Percentiles rank a stretch among this genome's conserved stretches.
Conservation (phyloP, 2,797 vertebrate species). For the Pagetopsis macropterus region DNA sequence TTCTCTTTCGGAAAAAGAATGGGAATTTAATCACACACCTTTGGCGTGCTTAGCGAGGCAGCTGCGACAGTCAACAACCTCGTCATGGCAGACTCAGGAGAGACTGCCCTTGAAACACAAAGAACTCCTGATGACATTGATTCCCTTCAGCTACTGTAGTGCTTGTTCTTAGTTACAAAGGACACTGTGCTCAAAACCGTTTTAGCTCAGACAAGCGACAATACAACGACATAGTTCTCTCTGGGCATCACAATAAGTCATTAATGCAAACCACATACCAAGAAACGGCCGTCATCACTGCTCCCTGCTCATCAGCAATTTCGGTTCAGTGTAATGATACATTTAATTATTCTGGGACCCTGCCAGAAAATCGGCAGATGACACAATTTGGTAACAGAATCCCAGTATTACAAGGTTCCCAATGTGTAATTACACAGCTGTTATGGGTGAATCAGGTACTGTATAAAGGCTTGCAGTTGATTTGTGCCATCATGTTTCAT, state of each 20-base stretch:
- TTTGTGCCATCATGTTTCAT: slow-evolving; percentile 76
- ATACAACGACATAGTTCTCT: slow-evolving; percentile 39
- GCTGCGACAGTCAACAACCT: slow-evolving; percentile 75
- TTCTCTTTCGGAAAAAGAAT: slow-evolving; percentile 69
- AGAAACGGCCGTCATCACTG: slow-evolving; percentile 7
- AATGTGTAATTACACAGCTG: slow-evolving; percentile 76
- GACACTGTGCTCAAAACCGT: slow-evolving; percentile 43
- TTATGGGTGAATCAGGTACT: slow-evolving; percentile 69
- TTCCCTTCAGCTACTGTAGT: slow-evolving; percentile 61
- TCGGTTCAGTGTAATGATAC: slow-evolving; percentile 52
- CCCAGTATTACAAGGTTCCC: slow-evolving; percentile 54
- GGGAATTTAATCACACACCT: slow-evolving; percentile 75
- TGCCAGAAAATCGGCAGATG: slow-evolving; percentile 48
- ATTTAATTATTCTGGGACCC: slow-evolving; percentile 49
- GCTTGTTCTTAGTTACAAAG: slow-evolving; percentile 44
- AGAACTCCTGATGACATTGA: slow-evolving; percentile 72
- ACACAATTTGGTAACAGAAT: slow-evolving; percentile 55
- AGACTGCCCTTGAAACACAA: slow-evolving; percentile 79
- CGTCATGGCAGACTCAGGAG: slow-evolving; percentile 70
- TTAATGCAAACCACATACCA: slow-evolving; percentile 39
- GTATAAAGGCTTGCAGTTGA: slow-evolving; percentile 64
- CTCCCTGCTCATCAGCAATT: slow-evolving; percentile 31
- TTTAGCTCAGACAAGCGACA: slow-evolving; percentile 26
- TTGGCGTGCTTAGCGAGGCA: slow-evolving; percentile 62
- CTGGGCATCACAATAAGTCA: slow-evolving; percentile 50